Percentiles rank a stretch among this genome's conserved stretches.
phyloP scores from a whole-genome alignment of 2,113 vertebrate genomes.

The Camelus dromedarius region DNA sequence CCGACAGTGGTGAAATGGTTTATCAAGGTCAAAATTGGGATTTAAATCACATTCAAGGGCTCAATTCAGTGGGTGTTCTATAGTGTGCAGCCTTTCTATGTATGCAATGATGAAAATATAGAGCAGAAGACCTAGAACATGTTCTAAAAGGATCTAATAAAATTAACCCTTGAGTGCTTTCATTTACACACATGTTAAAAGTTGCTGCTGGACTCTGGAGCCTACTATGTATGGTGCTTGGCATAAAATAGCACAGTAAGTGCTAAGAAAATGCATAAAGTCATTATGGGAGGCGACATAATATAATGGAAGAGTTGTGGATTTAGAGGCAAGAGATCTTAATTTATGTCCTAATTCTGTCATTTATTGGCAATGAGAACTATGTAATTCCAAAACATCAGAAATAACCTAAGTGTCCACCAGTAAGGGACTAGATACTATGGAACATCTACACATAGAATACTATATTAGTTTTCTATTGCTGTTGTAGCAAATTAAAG shows the following conservation, averaged over 20 bases:
- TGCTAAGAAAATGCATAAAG: not conserved
- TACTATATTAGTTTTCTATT: not conserved
- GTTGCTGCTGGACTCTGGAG: not conserved
- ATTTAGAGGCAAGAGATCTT: not conserved
- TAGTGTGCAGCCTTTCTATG: not conserved
- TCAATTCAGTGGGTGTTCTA: not conserved
- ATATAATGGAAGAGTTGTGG: not conserved
- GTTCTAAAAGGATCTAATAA: not conserved
- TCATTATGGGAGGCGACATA: not conserved
- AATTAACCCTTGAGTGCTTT: not conserved
- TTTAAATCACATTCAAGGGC: not conserved
- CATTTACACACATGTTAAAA: not conserved
- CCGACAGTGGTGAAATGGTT: not conserved
- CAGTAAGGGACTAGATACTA: not conserved
- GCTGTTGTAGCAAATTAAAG: not conserved
- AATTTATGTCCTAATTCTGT: not conserved
- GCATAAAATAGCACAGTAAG: not conserved
- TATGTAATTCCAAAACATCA: not conserved
- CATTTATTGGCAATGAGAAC: conserved; percentile 4
- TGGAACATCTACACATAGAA: not conserved
- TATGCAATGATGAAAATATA: not conserved
- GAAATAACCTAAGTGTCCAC: not conserved
- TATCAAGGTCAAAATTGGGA: conserved; percentile 5
- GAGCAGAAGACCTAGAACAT: not conserved
- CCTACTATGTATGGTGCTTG: not conserved